These are phyloP conservation scores for Onychomys arenicola DNA, from an alignment of 2,797 vertebrate species.

Conservation along the genomic window DNA sequence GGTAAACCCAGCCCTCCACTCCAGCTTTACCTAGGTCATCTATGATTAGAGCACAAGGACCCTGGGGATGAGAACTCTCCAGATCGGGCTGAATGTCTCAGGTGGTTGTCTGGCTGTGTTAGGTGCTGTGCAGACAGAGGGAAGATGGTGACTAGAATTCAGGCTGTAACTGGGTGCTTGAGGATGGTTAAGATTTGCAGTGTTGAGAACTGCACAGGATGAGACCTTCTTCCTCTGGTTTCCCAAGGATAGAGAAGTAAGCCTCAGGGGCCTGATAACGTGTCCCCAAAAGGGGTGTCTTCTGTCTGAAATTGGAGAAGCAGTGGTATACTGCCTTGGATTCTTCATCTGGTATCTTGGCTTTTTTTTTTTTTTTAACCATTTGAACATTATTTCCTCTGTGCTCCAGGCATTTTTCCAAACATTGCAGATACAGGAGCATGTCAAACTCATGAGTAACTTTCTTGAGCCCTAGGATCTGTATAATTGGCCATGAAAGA, in stretches of 20 bases:
- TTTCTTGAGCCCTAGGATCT: neutral
- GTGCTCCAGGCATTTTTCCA: neutral
- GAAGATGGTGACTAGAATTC: neutral
- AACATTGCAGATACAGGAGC: neutral
- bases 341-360: neutral
- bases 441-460: constrained; percentile 7
- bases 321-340: neutral
- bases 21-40: neutral
- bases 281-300: neutral
- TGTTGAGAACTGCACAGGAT: neutral
- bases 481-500: constrained; percentile 23
- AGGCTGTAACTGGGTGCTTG: neutral
- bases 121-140: neutral
- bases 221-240: neutral
- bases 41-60: neutral
- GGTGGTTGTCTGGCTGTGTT: neutral
- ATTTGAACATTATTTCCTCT: neutral
- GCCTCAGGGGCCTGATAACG: neutral
- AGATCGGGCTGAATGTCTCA: neutral
- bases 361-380: neutral
- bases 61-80: neutral
- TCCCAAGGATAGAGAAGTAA: constrained; percentile 1
- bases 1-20: neutral
- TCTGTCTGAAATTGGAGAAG: neutral
- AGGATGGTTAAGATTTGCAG: neutral